phyloP scores from a whole-genome alignment of 2,113 vertebrate genomes.

The Lanius ludovicianus region DNA sequence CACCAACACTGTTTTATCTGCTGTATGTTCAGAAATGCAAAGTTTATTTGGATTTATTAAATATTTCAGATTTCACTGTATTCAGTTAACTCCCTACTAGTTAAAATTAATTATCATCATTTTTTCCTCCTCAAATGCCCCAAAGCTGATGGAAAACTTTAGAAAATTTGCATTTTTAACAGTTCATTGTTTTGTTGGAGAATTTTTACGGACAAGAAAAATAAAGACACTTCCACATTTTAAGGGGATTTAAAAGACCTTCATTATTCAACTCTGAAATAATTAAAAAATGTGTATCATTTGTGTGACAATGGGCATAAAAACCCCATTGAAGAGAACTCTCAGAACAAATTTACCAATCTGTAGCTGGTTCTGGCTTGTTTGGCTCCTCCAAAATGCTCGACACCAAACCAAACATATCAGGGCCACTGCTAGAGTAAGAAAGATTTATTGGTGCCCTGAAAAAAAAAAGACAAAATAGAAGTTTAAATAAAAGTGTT shows the following conservation, averaged over 20 bases:
- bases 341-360: constrained; percentile 61
- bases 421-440: constrained; percentile 61
- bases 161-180: background rate
- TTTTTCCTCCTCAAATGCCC: background rate
- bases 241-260: background rate
- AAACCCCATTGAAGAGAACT: background rate
- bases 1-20: background rate
- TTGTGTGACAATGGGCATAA: background rate
- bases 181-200: background rate
- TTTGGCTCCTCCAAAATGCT: constrained; percentile 69
- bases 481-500: background rate
- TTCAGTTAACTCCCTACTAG: background rate
- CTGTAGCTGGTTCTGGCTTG: constrained; percentile 61
- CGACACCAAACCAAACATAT: constrained; percentile 67
- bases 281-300: background rate
- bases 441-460: constrained; percentile 56
- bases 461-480: background rate
- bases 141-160: background rate
- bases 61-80: background rate
- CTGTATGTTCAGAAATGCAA: background rate
- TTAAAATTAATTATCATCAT: background rate
- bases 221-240: background rate
- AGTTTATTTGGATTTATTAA: background rate
- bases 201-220: background rate
- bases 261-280: background rate